Percentiles rank a stretch among this genome's conserved stretches.
Evolutionary conservation across 2,888 invertebrate species (phyloP).

Genomic region (Thalpophila matura): DNA sequence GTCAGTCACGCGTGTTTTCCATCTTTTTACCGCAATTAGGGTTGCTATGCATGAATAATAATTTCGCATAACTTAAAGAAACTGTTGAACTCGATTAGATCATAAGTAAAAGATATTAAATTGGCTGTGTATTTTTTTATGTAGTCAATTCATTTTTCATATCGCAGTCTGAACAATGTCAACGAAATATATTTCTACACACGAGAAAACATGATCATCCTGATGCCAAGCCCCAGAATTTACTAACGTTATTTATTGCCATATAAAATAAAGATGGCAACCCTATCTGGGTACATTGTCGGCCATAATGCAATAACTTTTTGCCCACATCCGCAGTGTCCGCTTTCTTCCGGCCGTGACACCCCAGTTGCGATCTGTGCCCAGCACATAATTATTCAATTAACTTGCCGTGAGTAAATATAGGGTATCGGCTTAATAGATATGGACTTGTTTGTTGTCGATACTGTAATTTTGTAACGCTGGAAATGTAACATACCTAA

Average conservation of each 20-base stretch:
- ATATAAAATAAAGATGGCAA: slow-evolving; percentile 38
- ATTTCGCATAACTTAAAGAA: slow-evolving; percentile 19
- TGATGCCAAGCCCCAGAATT: slow-evolving; percentile 2
- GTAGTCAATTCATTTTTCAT: not conserved
- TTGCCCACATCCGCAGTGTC: slow-evolving; percentile 69
- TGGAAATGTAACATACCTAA: too few relatives aligned
- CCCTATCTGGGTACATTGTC: slow-evolving; percentile 45
- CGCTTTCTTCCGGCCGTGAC: slow-evolving; percentile 86
- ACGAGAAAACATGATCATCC: slow-evolving; percentile 13
- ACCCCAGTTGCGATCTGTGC: slow-evolving; percentile 85
- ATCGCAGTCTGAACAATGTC: not conserved
- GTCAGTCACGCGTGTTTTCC: slow-evolving; percentile 54
- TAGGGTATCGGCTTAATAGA: slow-evolving; percentile 51
- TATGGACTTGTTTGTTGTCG: slow-evolving; percentile 19
- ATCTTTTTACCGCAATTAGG: slow-evolving; percentile 37
- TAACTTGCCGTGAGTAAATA: slow-evolving; percentile 59
- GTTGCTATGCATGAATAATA: slow-evolving; percentile 44
- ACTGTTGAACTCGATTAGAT: slow-evolving; percentile 26
- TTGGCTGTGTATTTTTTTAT: not conserved
- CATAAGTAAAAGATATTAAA: slow-evolving; percentile 27
- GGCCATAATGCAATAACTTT: slow-evolving; percentile 62
- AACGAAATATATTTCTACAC: not conserved
- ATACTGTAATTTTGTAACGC: slow-evolving; percentile 35
- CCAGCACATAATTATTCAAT: slow-evolving; percentile 75
- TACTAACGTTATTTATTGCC: slow-evolving; percentile 22